Evolutionary conservation across 2,797 vertebrate species (phyloP).

Genomic region (Dicrostonyx torquatus): DNA sequence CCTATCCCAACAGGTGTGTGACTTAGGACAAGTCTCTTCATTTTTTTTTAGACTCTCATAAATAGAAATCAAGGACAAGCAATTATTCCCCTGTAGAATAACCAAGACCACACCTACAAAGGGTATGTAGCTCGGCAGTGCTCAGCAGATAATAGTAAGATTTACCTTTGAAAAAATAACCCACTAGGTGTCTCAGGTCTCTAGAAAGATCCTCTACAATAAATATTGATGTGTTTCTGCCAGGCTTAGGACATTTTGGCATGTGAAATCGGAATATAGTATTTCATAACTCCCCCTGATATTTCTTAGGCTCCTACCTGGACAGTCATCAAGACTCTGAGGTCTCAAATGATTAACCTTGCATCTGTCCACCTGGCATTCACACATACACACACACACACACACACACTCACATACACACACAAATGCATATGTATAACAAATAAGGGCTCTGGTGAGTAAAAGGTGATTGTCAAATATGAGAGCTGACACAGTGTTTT

Average conservation of each 20-base stretch:
- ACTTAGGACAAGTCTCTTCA: neutral
- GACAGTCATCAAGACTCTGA: neutral
- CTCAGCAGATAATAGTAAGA: neutral
- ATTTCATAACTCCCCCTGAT: neutral
- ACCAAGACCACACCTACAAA: neutral
- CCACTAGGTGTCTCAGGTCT: neutral
- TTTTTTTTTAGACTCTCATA: constrained; percentile 24
- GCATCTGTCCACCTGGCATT: neutral
- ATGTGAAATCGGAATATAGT: neutral
- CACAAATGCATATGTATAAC: neutral
- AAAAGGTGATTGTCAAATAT: neutral
- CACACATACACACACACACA: neutral
- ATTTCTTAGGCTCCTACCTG: neutral
- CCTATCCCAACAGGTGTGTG: neutral
- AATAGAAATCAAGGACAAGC: neutral
- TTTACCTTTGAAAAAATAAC: neutral
- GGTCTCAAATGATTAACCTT: neutral
- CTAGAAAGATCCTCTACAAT: neutral
- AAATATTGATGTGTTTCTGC: neutral
- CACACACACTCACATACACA: neutral
- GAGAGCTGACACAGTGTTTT: neutral
- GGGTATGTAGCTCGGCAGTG: neutral
- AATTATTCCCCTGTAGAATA: neutral
- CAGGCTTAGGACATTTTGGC: neutral
- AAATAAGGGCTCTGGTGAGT: neutral